These are phyloP conservation scores for Spatulosminthurus flaviceps DNA, from an alignment of 2,888 invertebrate genomes.

Conservation along the genomic window DNA sequence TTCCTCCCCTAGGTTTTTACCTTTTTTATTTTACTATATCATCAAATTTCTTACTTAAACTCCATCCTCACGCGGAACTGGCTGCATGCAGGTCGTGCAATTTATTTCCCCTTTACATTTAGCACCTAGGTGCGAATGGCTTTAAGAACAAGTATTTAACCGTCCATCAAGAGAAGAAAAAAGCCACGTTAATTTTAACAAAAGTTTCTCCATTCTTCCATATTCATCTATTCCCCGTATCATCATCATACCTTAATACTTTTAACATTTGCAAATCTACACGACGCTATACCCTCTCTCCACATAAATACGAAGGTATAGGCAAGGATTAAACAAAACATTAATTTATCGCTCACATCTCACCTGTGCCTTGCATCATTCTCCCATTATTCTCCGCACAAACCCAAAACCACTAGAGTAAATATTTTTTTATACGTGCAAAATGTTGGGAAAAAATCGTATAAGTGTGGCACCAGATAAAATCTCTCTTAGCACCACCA, in stretches of 20 bases:
- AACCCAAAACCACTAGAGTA: too few species aligned
- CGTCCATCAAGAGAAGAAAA: constrained; percentile 22
- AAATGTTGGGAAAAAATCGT: not conserved
- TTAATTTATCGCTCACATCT: constrained; percentile 19
- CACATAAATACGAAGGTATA: too few species aligned
- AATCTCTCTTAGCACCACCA: not conserved
- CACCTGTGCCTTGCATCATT: constrained; percentile 32
- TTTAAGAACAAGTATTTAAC: constrained; percentile 18
- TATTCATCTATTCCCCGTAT: not conserved
- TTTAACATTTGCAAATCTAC: not conserved
- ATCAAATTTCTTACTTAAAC: too few species aligned
- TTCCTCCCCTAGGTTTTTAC: too few species aligned
- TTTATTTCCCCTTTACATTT: constrained; percentile 26
- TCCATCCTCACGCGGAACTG: not conserved
- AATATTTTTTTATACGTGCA: not conserved
- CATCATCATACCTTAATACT: too few species aligned
- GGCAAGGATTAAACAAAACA: constrained; percentile 5
- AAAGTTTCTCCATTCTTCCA: constrained; percentile 2
- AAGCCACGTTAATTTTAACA: not conserved
- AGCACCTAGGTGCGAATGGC: constrained; percentile 36
- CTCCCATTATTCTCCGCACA: not conserved
- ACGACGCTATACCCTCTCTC: not conserved
- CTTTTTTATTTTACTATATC: too few species aligned
- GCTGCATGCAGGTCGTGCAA: constrained; percentile 12
- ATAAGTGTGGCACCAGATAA: constrained; percentile 2